These are phyloP conservation scores for Rhopilema esculentum DNA, from an alignment of 30 jellyfish, hydroid and myxozoan genomes.

Conservation along the genomic window DNA sequence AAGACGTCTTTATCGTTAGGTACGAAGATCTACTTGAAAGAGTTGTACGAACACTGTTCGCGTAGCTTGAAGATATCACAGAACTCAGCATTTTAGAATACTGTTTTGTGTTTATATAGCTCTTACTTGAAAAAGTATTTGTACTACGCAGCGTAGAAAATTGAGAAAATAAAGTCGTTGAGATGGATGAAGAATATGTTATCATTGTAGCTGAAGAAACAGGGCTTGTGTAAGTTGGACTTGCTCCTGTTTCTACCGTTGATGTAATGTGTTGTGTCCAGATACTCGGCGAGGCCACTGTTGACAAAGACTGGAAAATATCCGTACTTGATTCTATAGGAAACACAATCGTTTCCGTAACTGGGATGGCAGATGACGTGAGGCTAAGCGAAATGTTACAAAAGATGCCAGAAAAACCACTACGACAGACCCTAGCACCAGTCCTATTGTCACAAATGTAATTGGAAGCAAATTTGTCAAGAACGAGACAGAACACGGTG, in stretches of 20 bases:
- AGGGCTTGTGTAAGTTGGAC: not conserved
- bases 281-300: not conserved
- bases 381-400: slow-evolving; percentile 34
- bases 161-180: not conserved
- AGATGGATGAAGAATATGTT: not conserved
- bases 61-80: not conserved
- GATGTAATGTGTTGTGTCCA: not conserved
- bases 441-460: slow-evolving; percentile 63
- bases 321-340: not conserved
- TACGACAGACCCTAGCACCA: slow-evolving; percentile 54
- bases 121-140: not conserved
- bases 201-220: not conserved
- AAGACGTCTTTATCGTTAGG: not conserved
- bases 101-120: not conserved
- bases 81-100: not conserved
- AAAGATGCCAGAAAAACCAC: slow-evolving; percentile 35
- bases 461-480: not conserved
- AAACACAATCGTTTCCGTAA: not conserved
- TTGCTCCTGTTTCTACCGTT: slow-evolving; percentile 7
- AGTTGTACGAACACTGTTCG: not conserved
- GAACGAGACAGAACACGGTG: slow-evolving; percentile 33
- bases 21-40: not conserved
- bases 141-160: not conserved
- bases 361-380: not conserved
- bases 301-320: not conserved